Evolutionary conservation across 1,140 invertebrate genomes (phyloP), one percentile per base, ranked within the genome.

Genomic region (Hestina assimilis): DNA sequence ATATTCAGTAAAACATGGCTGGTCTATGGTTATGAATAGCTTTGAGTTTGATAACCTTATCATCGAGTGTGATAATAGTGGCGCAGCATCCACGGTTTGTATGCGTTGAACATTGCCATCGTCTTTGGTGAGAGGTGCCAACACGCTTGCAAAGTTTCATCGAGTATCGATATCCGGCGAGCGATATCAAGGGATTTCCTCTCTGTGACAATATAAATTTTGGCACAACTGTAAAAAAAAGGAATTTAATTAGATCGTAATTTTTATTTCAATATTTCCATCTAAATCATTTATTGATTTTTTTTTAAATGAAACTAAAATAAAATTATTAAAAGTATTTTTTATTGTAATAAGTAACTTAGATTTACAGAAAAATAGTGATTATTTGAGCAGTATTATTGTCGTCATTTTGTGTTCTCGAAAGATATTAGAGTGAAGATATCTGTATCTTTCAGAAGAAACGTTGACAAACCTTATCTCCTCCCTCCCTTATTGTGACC

Each of bases 21-120:
- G 63, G 64, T 41, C 29, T 52, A 42, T 79, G 76, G 28, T 55
- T 75, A 38, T 79, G 76, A 2, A 53, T 14, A 6, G 59, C 52
- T 20, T 48, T 67, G 2, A 64, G 21, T 9, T 12, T 60, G 2
- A 69, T 23, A 5, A 80, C 64, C 0, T 40, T 23, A 26, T 74
- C 56, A 9, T 64, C 63, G 1, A 74, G n/a, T 1, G 72, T 79
- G 23, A 58, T 62, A 1, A 79, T 20, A 5, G 42, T 47, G 0
- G 65, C 73, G 0, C 33, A 56, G 20, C 77, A 80, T 0, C 69
- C 63, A 4, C 62, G 52, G 33, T 63, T 58, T 1, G 42, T 59
- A 24, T 79, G 72, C 0, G 75, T 75, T 3, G 76, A 74, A 14
- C 79, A 80, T 19, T 55, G 54, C 72, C 73, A 80, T 8, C 69